Evolutionary conservation across 2,113 vertebrate species (phyloP), one percentile per base, ranked within the genome.

Genomic region (Hydropotes inermis): DNA sequence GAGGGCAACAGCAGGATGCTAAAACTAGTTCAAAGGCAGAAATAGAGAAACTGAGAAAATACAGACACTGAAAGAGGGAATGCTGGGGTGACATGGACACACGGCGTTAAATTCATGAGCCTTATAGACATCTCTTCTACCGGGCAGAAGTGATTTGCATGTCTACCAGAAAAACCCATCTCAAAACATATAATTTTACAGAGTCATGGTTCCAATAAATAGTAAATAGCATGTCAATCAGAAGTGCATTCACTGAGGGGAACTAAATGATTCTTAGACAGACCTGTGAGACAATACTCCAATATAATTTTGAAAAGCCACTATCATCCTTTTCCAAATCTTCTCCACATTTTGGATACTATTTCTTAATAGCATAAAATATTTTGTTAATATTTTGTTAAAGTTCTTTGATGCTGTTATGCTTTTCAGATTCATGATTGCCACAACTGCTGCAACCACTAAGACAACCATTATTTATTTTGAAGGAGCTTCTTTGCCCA

Each of bases 141-240:
- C 11, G 1, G 19, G 70, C 27, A 86, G 11, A 94, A 89, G 55
- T 33, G 67, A 92, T 97, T 82, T 89, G 83, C 81, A 87, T 90
- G 47, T 64, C 28, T 78, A 55, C 43, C 30, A 17, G 50, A 92
- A 93, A 84, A 90, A 70, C 27, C 14, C 21, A 89, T 19, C 23
- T 70, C 7, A 17, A 89, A 93, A 90, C 57, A 92, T 89, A 54
- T 30, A 78, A 92, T 96, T 96, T 96, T 95, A 89, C 43, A 74
- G 54, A 87, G 17, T 82, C 17, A 74, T 61, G 27, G 33, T 57
- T 87, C 57, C 87, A 90, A 90, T 87, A 74, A 92, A 81, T 16
- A 93, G 21, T 79, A 89, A 92, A 89, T 58, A 78, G 15, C 27
- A 60, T 86, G 83, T 30, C 39, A 90, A 60, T 90, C 36, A 94